These are phyloP conservation scores for Metalampra italica DNA, from an alignment of 2,888 invertebrate species.

Conservation along the genomic window DNA sequence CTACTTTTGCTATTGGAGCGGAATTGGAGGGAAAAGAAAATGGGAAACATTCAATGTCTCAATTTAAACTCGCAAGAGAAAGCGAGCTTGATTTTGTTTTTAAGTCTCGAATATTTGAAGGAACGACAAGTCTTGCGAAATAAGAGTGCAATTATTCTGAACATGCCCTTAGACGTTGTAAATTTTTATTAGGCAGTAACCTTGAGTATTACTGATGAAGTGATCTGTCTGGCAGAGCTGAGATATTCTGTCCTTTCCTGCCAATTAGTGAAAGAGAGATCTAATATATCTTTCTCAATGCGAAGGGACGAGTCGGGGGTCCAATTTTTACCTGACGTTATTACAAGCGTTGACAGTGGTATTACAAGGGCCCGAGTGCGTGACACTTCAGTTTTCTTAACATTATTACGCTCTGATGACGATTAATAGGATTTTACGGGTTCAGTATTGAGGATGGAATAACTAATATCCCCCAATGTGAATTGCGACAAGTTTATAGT, in stretches of 20 bases:
- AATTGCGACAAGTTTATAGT: not conserved
- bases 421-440: constrained; percentile 29
- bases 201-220: constrained; percentile 39
- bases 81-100: constrained; percentile 53
- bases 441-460: constrained; percentile 6
- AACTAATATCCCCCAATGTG: not conserved
- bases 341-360: constrained; percentile 63
- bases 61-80: constrained; percentile 47
- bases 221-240: constrained; percentile 48
- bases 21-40: constrained; percentile 68
- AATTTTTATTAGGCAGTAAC: constrained; percentile 44
- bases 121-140: constrained; percentile 36
- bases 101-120: constrained; percentile 38
- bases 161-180: constrained; percentile 31
- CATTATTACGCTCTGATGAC: constrained; percentile 38
- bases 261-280: constrained; percentile 66
- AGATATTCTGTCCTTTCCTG: constrained; percentile 41
- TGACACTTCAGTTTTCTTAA: constrained; percentile 48
- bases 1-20: constrained; percentile 64
- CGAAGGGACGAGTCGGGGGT: constrained; percentile 53
- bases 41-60: constrained; percentile 70
- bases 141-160: constrained; percentile 54
- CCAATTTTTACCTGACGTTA: constrained; percentile 73
- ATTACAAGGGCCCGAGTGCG: constrained; percentile 55
- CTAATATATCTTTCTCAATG: constrained; percentile 47